phyloP scores from a whole-genome alignment of 1,140 invertebrate genomes.

The Zaprionus kolodkinae region DNA sequence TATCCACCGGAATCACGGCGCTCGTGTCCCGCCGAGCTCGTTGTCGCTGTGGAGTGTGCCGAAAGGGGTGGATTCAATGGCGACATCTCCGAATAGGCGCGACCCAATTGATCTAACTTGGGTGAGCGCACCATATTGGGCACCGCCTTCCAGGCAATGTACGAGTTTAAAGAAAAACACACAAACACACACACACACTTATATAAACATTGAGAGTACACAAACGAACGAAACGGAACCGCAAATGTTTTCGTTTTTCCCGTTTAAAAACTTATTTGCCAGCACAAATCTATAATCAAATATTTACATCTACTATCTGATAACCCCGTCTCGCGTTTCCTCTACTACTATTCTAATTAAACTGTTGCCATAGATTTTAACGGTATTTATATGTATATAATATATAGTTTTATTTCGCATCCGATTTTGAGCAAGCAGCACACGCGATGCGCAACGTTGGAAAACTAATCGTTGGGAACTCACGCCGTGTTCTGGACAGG shows the following conservation, averaged over 20 bases:
- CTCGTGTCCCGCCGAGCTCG: conserved; percentile 38
- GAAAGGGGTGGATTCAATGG: conserved; percentile 67
- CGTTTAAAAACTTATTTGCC: conserved; percentile 34
- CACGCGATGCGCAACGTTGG: conserved; percentile 64
- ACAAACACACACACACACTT: conserved; percentile 5
- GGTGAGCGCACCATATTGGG: conserved; percentile 67
- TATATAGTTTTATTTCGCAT: conserved; percentile 12
- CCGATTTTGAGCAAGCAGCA: conserved; percentile 43
- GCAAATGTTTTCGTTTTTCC: conserved; percentile 1
- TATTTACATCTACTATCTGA: conserved; percentile 25
- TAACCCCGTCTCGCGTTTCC: conserved; percentile 16
- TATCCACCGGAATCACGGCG: conserved; percentile 67
- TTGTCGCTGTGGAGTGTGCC: conserved; percentile 40
- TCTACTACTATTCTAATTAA: conserved; percentile 24
- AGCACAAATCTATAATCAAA: conserved; percentile 27
- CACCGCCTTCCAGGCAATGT: background rate
- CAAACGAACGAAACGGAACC: conserved; percentile 16
- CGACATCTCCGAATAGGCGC: conserved; percentile 81
- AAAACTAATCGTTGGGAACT: conserved; percentile 61
- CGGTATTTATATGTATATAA: conserved; percentile 16
- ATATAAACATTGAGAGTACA: conserved; percentile 8
- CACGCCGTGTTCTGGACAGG: conserved; percentile 18
- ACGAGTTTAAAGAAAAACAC: background rate
- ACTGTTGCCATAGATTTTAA: conserved; percentile 9
- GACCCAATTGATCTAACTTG: conserved; percentile 69